Conservation (phyloP, 2,888 invertebrate species). For the Gari tellinella region DNA sequence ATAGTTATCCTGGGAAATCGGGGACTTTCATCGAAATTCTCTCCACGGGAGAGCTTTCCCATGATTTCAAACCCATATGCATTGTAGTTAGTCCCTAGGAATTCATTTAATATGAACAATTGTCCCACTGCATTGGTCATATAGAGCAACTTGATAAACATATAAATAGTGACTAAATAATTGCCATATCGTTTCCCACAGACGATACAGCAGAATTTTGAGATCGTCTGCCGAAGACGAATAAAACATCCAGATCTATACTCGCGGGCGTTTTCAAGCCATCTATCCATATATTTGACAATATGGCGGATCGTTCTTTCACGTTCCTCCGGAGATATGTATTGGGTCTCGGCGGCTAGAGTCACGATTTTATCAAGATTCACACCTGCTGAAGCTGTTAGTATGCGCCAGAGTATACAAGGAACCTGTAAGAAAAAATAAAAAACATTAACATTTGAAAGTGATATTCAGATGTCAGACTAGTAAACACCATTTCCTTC, state of each 20-base stretch:
- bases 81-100: slow-evolving; percentile 84
- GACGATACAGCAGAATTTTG: slow-evolving; percentile 83
- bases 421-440: slow-evolving; percentile 75
- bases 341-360: slow-evolving; percentile 84
- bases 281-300: slow-evolving; percentile 85
- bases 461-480: too few relatives aligned
- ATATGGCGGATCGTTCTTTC: slow-evolving; percentile 84
- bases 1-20: slow-evolving; percentile 83
- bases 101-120: slow-evolving; percentile 85
- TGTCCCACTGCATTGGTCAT: slow-evolving; percentile 85
- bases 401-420: slow-evolving; percentile 85
- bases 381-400: slow-evolving; percentile 80
- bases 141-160: slow-evolving; percentile 85
- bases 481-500: too few relatives aligned
- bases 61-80: slow-evolving; percentile 85
- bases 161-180: slow-evolving; percentile 85
- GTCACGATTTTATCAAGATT: slow-evolving; percentile 84
- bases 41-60: slow-evolving; percentile 84
- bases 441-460: neutral
- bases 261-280: slow-evolving; percentile 84
- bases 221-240: slow-evolving; percentile 82
- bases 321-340: slow-evolving; percentile 83
- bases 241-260: slow-evolving; percentile 83
- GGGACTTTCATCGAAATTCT: slow-evolving; percentile 82
- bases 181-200: slow-evolving; percentile 85